Evolutionary conservation across 2,888 invertebrate species (phyloP).

Genomic region (Idaea biselata): DNA sequence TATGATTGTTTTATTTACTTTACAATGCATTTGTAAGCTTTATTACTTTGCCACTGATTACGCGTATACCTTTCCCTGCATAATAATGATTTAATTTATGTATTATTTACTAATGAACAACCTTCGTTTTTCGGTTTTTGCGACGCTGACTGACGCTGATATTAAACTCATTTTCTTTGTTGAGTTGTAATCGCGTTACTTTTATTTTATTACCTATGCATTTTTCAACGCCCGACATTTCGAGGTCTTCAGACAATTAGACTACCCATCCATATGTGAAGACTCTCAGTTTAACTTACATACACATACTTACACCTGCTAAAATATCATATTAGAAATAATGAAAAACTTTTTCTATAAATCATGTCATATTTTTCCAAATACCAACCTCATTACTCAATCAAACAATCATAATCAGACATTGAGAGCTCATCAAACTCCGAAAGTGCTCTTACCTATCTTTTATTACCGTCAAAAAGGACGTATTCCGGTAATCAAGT

Average conservation of each 20-base stretch:
- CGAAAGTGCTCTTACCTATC: slow-evolving; percentile 19
- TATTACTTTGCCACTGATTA: background rate
- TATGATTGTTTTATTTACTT: slow-evolving; percentile 24
- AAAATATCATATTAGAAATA: background rate
- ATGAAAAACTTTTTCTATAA: background rate
- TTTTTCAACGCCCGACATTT: too few species aligned
- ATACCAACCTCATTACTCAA: slow-evolving; percentile 5
- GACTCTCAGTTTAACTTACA: too few species aligned
- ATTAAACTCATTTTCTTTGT: too few species aligned
- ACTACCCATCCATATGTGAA: too few species aligned
- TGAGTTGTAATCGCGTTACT: too few species aligned
- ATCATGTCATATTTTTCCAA: background rate
- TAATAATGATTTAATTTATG: too few species aligned
- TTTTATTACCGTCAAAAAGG: slow-evolving; percentile 23
- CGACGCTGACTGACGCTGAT: too few species aligned
- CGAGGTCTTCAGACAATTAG: too few species aligned
- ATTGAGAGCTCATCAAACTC: slow-evolving; percentile 24
- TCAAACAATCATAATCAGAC: slow-evolving; percentile 19
- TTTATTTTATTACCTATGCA: too few species aligned
- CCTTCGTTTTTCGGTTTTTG: too few species aligned
- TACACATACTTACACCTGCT: too few species aligned
- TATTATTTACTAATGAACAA: too few species aligned
- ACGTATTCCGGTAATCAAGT: slow-evolving; percentile 27
- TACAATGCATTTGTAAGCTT: slow-evolving; percentile 20
- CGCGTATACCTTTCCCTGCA: background rate